phyloP scores from a whole-genome alignment of 2,888 invertebrate species.

The Paralinhomoeus sp. region DNA sequence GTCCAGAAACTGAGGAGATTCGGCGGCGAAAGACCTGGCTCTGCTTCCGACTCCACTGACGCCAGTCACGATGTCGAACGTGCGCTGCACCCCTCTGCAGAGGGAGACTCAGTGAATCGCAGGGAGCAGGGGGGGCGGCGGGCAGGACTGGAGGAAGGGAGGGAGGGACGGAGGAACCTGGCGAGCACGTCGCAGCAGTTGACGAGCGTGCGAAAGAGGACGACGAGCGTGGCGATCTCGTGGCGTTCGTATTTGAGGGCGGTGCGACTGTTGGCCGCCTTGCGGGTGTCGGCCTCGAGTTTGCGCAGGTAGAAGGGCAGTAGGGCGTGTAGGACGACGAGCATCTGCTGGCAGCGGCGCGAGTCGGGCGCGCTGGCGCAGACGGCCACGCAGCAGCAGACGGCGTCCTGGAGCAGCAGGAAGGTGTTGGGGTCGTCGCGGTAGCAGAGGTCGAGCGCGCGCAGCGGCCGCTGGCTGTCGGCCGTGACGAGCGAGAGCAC shows the following conservation, averaged over 20 bases:
- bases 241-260: slow-evolving; percentile 64
- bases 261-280: slow-evolving; percentile 45
- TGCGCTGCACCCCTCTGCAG: slow-evolving; percentile 75
- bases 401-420: slow-evolving; percentile 67
- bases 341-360: slow-evolving; percentile 37
- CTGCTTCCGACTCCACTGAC: slow-evolving; percentile 14
- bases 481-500: slow-evolving; percentile 41
- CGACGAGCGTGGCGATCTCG: slow-evolving; percentile 69
- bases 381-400: slow-evolving; percentile 95
- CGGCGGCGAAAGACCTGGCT: slow-evolving; percentile 20
- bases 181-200: slow-evolving; percentile 87
- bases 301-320: slow-evolving; percentile 81
- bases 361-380: slow-evolving; percentile 94
- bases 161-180: slow-evolving; percentile 39
- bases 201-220: slow-evolving; percentile 77
- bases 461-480: slow-evolving; percentile 52
- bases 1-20: slow-evolving; percentile 25
- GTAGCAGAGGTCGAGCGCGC: slow-evolving; percentile 93
- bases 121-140: neutral
- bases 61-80: slow-evolving; percentile 41
- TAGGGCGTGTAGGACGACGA: slow-evolving; percentile 70
- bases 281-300: slow-evolving; percentile 64
- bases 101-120: slow-evolving; percentile 29
- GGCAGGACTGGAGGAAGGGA: neutral
- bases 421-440: slow-evolving; percentile 93